Conservation (phyloP, 2,888 invertebrate species). For the Euplagia quadripunctaria region DNA sequence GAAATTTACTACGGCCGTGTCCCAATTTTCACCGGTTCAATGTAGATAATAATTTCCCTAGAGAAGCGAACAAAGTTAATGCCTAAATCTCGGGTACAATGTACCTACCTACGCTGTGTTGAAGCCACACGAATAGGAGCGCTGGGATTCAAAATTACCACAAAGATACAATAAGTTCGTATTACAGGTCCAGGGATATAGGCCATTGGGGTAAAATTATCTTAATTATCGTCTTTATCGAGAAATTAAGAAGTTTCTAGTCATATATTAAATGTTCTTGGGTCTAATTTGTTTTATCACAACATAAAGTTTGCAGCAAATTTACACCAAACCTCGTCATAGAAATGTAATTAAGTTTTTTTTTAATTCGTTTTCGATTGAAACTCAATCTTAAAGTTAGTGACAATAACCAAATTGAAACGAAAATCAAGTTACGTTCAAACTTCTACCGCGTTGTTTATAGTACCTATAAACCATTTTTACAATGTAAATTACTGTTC, state of each 20-base stretch:
- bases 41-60: constrained; percentile 39
- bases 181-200: neutral
- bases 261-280: neutral
- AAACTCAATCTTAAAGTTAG: neutral
- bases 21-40: constrained; percentile 27
- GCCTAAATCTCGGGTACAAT: constrained; percentile 25
- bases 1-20: constrained; percentile 9
- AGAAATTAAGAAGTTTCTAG: neutral
- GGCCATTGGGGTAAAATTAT: neutral
- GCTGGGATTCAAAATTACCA: constrained; percentile 11
- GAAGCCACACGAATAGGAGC: constrained; percentile 7
- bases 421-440: neutral
- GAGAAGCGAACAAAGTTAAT: constrained; percentile 27
- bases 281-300: neutral
- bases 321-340: neutral
- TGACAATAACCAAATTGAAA: neutral
- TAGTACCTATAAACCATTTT: too few species aligned
- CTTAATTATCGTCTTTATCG: neutral
- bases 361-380: neutral
- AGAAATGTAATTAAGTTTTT: neutral
- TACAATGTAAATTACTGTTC: too few species aligned
- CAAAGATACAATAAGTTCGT: constrained; percentile 10
- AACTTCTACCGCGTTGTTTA: neutral
- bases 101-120: constrained; percentile 16
- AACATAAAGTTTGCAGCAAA: neutral